phyloP scores from a whole-genome alignment of 2,113 vertebrate species.

The Eira barbara region DNA sequence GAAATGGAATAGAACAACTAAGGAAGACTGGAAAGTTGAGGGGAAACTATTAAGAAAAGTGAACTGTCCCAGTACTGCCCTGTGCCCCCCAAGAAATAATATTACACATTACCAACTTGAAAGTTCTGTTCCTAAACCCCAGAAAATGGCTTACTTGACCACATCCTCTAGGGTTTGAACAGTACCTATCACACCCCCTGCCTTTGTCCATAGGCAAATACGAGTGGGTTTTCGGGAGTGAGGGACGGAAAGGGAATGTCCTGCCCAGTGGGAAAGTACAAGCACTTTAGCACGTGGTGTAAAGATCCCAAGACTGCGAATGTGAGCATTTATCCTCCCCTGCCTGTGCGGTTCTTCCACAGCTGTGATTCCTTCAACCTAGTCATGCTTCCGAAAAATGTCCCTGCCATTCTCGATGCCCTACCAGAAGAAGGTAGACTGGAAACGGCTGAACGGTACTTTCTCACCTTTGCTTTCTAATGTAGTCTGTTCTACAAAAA shows the following conservation, averaged over 20 bases:
- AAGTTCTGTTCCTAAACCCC: background rate
- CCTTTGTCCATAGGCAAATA: background rate
- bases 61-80: too few species aligned
- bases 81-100: background rate
- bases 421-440: constrained; percentile 82
- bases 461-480: background rate
- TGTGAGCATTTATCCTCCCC: background rate
- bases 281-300: background rate
- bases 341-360: background rate
- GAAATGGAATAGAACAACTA: background rate
- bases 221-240: background rate
- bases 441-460: constrained; percentile 77
- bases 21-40: background rate
- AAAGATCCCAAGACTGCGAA: background rate
- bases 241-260: background rate
- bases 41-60: background rate
- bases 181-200: background rate
- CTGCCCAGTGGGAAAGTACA: background rate
- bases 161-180: background rate
- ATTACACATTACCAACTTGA: background rate
- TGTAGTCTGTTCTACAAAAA: background rate
- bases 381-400: constrained; percentile 80
- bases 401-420: constrained; percentile 68
- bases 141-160: background rate
- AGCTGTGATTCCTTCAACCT: constrained; percentile 79